Evolutionary conservation across 2,888 invertebrate species (phyloP).

Genomic region (Drosophila bunnanda): DNA sequence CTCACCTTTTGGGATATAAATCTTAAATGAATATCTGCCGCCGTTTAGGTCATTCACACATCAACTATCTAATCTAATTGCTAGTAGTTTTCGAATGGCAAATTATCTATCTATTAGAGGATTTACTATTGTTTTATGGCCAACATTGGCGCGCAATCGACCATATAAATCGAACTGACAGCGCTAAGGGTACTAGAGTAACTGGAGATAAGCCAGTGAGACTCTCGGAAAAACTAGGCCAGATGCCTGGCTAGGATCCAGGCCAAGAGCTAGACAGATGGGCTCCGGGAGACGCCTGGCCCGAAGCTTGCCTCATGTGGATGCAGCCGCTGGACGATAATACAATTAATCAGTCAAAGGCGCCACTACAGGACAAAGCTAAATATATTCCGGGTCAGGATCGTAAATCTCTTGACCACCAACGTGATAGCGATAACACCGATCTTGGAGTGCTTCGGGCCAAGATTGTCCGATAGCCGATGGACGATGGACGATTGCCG

Average conservation of each 20-base stretch:
- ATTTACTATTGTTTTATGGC: constrained; percentile 11
- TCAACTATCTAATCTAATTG: constrained; percentile 8
- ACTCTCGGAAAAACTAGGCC: constrained; percentile 1
- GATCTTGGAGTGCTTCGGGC: constrained; percentile 16
- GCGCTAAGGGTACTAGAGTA: neutral
- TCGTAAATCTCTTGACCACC: constrained; percentile 53
- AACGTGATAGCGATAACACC: constrained; percentile 48
- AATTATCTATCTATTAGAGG: neutral
- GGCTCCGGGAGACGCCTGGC: constrained; percentile 3
- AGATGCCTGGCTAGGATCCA: neutral
- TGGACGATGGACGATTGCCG: neutral
- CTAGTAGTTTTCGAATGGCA: constrained; percentile 7
- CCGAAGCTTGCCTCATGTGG: constrained; percentile 5
- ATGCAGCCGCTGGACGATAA: constrained; percentile 2
- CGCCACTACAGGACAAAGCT: constrained; percentile 49
- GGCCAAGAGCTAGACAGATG: constrained; percentile 18
- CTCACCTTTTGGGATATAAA: neutral
- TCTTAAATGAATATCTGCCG: neutral
- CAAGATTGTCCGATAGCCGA: neutral
- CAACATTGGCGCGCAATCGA: constrained; percentile 7
- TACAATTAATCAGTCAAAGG: constrained; percentile 24
- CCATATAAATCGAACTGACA: neutral
- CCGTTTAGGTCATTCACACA: constrained; percentile 11
- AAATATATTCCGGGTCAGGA: constrained; percentile 39
- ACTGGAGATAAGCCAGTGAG: neutral